These are phyloP conservation scores for Mus spicilegus DNA, from an alignment of 2,113 vertebrate genomes.

Conservation along the genomic window DNA sequence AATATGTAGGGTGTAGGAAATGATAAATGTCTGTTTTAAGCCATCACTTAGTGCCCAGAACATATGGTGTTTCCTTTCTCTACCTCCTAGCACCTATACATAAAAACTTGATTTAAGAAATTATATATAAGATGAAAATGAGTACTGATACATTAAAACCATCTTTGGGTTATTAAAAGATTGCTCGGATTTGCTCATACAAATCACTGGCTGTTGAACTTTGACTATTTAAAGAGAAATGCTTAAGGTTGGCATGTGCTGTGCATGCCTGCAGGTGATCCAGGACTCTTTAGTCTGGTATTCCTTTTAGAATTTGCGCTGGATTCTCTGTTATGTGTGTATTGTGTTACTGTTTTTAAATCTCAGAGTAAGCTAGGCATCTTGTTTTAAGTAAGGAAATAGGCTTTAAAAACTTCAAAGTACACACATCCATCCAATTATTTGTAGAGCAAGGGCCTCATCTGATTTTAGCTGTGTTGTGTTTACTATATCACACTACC, in stretches of 20 bases:
- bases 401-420: slow-evolving; percentile 17
- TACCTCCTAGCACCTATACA: slow-evolving; percentile 7
- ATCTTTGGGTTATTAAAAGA: slow-evolving; percentile 35
- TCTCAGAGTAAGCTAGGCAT: neutral
- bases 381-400: slow-evolving; percentile 29
- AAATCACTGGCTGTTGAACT: slow-evolving; percentile 33
- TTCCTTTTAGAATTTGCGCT: slow-evolving; percentile 8
- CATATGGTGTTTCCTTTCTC: neutral
- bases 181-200: neutral
- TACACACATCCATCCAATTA: neutral
- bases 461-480: neutral
- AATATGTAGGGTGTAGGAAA: neutral
- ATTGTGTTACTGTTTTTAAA: slow-evolving; percentile 40
- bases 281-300: neutral
- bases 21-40: slow-evolving; percentile 39
- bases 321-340: neutral
- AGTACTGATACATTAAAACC: slow-evolving; percentile 32
- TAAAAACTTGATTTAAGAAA: neutral
- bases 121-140: slow-evolving; percentile 42
- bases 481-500: neutral
- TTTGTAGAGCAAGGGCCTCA: neutral
- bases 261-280: neutral
- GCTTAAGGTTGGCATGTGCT: neutral
- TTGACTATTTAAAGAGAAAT: slow-evolving; percentile 16
- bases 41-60: neutral